Evolutionary conservation across 2,888 invertebrate genomes (phyloP), one percentile per base, ranked within the genome.

Genomic region (Cepaea hortensis): DNA sequence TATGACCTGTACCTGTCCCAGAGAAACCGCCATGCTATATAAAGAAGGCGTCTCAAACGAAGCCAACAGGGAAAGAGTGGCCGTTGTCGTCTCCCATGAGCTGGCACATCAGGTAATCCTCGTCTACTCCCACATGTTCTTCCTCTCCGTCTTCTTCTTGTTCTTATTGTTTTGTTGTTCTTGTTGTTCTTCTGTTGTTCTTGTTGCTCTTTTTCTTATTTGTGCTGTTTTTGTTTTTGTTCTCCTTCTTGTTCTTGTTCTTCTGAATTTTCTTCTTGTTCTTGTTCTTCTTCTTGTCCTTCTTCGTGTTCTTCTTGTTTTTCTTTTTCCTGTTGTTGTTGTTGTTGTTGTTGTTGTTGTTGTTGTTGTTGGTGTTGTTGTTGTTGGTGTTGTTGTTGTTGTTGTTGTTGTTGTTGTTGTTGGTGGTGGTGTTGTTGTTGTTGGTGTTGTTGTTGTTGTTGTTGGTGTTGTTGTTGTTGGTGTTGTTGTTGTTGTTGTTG

Each of bases 71-170:
- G 91, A 94, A 87, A 89, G 91, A 88, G 93, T 94, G 35, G 93
- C 93, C 7, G 89, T 92, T 6, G 93, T 94, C 0, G 90, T 94
- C 15, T 92, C 94, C 7, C 94, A 94, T 90, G 94, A 94, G 88
- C 90, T 94, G 77, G 94, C 94, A 7, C 94, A 94, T 90, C 94
- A 94, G 94, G 94, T 94, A 84, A 83, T 35, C 35, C 11, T 61
- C 73, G 13, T 61, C 65, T 9, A 5, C n/a, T 50, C 6, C 20
- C 11, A 35, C 35, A 35, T 35, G 35, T 35, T 35, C 35, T 35
- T 35, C 35, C 35, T 35, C 35, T 35, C 1, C 35, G 35, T 1
- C 35, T 35, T 35, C 35, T 35, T 35, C 35, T 35, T 35, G 35
- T 3, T 5, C 15, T 75, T 48, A 48, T 48, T 48, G 7, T 35